Base-by-base conservation (phyloP, 2,113 vertebrate species). In the Cryptoleucopteryx plumbea region DNA sequence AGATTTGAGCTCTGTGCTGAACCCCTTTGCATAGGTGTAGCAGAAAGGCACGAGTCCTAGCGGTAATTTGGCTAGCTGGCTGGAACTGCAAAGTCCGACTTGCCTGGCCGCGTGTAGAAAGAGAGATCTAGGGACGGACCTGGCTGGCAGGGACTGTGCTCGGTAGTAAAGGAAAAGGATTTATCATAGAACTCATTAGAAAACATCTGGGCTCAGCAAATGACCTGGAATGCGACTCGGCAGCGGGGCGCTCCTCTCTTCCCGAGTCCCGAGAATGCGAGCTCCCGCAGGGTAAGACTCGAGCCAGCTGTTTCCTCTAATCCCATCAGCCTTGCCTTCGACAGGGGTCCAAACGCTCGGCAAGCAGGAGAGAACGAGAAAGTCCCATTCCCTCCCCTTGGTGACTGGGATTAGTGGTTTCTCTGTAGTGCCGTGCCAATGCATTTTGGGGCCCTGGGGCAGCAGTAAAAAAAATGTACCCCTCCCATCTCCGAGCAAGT, bases 171-270 rank as follows among this genome's bases (percentile, higher is more conserved):
- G 92, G 90, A 40, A 78, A 85, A 93, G 94, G 91, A 94, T 96
- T 93, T 95, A 42, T 93, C 88, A 45, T 15, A 26, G 92, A 73
- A 92, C 96, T 96, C 96, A 91, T 98, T 94, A 94, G 95, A 81
- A 96, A 98, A 98, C 98, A 98, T 98, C 97, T 98, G 98, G 97
- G 97, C 97, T 96, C 93, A 75, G 97, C 87, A 90, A 93, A 95
- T 20, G 94, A 93, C 80, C 97, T 97, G 97, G 97, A 98, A 98
- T 98, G 98, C 36, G 86, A 13, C 88, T 92, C 53, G 23, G 95
- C 97, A 94, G 95, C 56, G n/a, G 98, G 97, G 97, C 38, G 96
- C 97, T 94, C 53, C 94, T 93, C 94, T 96, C 96, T 94, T 94
- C 77, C 68, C 4, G 17, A 89, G 97, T 43, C 88, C 83, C 2